Evolutionary conservation across 2,888 invertebrate genomes (phyloP).

Genomic region (Pachycephus smyrnensis): DNA sequence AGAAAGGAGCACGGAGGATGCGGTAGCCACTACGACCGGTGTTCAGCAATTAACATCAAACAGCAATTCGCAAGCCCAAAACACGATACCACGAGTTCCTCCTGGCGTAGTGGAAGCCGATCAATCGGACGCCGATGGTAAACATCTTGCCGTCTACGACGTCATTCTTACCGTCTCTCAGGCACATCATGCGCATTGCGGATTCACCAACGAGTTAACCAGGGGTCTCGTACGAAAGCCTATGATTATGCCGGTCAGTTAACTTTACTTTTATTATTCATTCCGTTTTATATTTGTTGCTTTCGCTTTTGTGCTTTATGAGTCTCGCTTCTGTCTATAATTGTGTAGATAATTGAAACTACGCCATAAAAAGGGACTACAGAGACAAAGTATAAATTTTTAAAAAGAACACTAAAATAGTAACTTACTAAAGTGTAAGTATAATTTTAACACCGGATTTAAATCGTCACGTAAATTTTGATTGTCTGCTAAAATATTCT

Average conservation of each 20-base stretch:
- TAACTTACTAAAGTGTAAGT: too few relatives aligned
- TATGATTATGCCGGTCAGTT: constrained; percentile 72
- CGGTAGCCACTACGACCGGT: constrained; percentile 62
- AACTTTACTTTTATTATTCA: constrained; percentile 14
- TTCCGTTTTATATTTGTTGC: background rate
- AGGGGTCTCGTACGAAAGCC: constrained; percentile 78
- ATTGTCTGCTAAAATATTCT: too few relatives aligned
- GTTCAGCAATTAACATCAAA: constrained; percentile 50
- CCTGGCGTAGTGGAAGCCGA: constrained; percentile 67
- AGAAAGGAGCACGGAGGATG: constrained; percentile 77
- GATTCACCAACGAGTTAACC: constrained; percentile 88
- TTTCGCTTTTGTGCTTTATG: background rate
- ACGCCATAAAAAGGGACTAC: too few relatives aligned
- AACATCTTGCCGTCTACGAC: constrained; percentile 80
- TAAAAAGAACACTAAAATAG: too few relatives aligned
- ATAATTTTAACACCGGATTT: constrained; percentile 12
- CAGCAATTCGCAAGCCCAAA: constrained; percentile 56
- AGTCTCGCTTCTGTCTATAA: too few relatives aligned
- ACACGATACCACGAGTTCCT: constrained; percentile 58
- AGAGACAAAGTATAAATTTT: too few relatives aligned
- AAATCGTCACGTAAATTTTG: too few relatives aligned
- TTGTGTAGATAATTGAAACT: too few relatives aligned
- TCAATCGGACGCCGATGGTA: constrained; percentile 69
- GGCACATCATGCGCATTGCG: constrained; percentile 90
- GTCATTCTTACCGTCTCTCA: constrained; percentile 83